Base-by-base conservation (phyloP, 2,888 invertebrate genomes). In the Drosophila yooni region DNA sequence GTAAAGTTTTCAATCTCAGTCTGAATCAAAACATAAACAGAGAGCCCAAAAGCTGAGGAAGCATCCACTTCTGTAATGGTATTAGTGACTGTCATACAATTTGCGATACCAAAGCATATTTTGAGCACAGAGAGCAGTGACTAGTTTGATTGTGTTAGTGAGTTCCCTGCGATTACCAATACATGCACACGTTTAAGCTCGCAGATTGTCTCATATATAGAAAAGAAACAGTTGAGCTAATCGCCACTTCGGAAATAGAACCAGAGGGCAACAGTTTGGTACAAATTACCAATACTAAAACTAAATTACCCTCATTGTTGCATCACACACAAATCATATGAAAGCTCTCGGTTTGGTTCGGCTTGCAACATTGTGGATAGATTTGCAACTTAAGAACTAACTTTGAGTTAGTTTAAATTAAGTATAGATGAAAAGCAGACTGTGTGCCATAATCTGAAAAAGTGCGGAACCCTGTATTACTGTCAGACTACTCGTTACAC, bases 1-100 rank as follows among this genome's bases (percentile, higher is more conserved):
- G 13, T 21, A 21, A 13, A 43, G 11, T 13, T 43, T 43, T 43
- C 1, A 25, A 51, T 27, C 25, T 50, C n/a, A 36, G 54, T 51
- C 38, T 33, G 50, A 61, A 54, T 8, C 52, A 70, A 74, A 71
- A 76, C 62, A 63, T 81, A 82, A 84, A 84, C 86, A 83, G 81
- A 84, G 86, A 82, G 15, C 25, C 13, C 1, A 54, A 10, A 36
- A 15, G 1, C 11, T 1, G 34, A 66, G 80, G 72, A 72, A 36
- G 70, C 53, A 43, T 11, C 13, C 0, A 10, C 31, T 40, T 43
- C 0, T 36, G 10, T 4, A 11, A 0, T 69, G 18, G 80, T 80
- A 29, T 72, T 69, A 13, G 78, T 78, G 15, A 31, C 11, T 40
- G 2, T n/a, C 27, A 29, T n/a, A 18, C 27, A 50, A 63, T 13